Percentiles rank a stretch among this genome's conserved stretches.
These are phyloP conservation scores for Drosophila pseudotalamancana DNA, from an alignment of 2,888 invertebrate species.

Conservation along the genomic window DNA sequence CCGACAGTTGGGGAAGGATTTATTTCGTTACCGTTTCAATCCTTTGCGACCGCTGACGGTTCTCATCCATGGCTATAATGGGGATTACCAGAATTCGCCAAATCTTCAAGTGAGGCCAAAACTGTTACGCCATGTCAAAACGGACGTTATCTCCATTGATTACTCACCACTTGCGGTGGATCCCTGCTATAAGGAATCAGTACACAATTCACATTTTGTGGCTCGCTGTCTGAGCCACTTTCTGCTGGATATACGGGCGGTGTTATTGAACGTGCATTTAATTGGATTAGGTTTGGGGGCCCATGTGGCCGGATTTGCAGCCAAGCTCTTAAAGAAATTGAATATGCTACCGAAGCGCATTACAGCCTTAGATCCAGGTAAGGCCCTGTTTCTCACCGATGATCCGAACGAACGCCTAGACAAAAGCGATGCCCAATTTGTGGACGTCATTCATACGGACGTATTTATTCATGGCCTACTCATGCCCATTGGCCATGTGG, in stretches of 20 bases:
- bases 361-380: conserved; percentile 87
- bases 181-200: conserved; percentile 87
- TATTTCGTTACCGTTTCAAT: background rate
- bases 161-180: conserved; percentile 86
- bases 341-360: conserved; percentile 81
- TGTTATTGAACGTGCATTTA: conserved; percentile 84
- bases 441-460: conserved; percentile 88
- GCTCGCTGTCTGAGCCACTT: background rate
- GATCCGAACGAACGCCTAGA: conserved; percentile 85
- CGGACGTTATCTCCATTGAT: conserved; percentile 87
- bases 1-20: too few relatives aligned
- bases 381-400: conserved; percentile 86
- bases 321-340: conserved; percentile 80
- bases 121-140: conserved; percentile 85
- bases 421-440: conserved; percentile 86
- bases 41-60: background rate
- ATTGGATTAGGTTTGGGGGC: conserved; percentile 88
- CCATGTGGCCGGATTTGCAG: conserved; percentile 86
- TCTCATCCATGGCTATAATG: conserved; percentile 86
- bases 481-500: conserved; percentile 85
- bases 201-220: conserved; percentile 74
- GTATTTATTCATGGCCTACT: conserved; percentile 85
- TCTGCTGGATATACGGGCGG: background rate
- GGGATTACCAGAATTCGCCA: conserved; percentile 86
- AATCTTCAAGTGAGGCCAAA: conserved; percentile 87